Percentiles rank a stretch among this genome's conserved stretches.
These are phyloP conservation scores for Anthoscopus minutus DNA, from an alignment of 2,113 vertebrate genomes.

Conservation along the genomic window DNA sequence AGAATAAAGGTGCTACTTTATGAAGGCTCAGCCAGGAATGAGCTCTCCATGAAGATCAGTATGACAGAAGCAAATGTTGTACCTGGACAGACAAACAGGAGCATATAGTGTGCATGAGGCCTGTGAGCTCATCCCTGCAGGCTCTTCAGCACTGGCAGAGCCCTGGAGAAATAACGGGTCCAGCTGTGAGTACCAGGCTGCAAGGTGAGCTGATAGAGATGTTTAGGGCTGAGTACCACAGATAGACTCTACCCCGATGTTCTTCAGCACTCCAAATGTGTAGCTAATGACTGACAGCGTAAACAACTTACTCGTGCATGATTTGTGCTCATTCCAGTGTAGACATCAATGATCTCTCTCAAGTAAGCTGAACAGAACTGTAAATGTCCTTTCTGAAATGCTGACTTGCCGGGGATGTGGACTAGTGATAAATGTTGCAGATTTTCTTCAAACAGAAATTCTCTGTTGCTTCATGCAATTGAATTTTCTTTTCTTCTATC, in stretches of 20 bases:
- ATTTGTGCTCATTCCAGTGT: background rate
- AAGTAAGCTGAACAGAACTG: background rate
- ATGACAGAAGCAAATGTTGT: background rate
- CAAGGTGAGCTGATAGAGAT: background rate
- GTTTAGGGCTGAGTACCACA: background rate
- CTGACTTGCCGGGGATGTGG: fast-evolving
- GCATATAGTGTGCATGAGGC: background rate
- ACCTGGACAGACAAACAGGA: background rate
- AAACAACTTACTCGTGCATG: conserved; percentile 9
- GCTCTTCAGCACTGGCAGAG: background rate
- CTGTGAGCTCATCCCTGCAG: background rate
- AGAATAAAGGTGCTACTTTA: background rate
- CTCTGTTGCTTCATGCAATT: background rate
- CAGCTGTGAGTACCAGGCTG: background rate
- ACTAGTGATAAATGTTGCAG: background rate
- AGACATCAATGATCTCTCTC: background rate
- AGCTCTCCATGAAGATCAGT: background rate
- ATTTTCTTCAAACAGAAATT: background rate
- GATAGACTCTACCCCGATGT: fast-evolving
- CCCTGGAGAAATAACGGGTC: background rate
- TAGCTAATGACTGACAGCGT: background rate
- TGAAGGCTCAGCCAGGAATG: background rate
- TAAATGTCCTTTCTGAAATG: background rate
- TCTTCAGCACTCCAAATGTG: background rate
- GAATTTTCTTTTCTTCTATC: background rate